These are phyloP conservation scores for Saxidomus purpurata DNA, from an alignment of 1,140 invertebrate genomes.

Conservation along the genomic window DNA sequence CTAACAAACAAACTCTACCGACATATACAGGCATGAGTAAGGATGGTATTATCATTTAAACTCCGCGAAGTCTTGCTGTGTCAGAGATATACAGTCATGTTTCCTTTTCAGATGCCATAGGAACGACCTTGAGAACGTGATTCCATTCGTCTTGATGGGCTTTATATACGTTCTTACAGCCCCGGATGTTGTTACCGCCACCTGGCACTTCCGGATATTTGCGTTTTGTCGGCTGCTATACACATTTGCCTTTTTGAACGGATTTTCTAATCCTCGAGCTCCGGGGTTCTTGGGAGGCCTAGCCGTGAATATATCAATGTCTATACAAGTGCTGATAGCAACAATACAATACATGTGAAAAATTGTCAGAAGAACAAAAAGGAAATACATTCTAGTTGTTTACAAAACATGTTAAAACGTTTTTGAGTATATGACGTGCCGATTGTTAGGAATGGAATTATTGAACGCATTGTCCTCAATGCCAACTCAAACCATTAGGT, in stretches of 20 bases:
- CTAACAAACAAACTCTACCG: too few species aligned
- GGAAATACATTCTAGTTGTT: too few species aligned
- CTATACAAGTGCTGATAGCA: neutral
- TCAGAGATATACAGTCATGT: too few species aligned
- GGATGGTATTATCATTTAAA: too few species aligned
- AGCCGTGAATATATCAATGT: neutral
- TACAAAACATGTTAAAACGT: neutral
- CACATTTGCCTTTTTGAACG: slow-evolving; percentile 26
- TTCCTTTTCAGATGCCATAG: slow-evolving; percentile 88
- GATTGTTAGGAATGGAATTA: too few species aligned
- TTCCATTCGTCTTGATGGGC: slow-evolving; percentile 89
- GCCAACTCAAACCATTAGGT: too few species aligned
- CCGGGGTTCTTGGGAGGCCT: neutral
- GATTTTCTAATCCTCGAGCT: neutral
- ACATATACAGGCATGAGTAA: too few species aligned
- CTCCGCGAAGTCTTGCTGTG: too few species aligned
- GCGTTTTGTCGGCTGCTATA: slow-evolving; percentile 8
- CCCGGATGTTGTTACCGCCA: slow-evolving; percentile 83
- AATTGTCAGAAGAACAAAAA: neutral
- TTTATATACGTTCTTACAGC: slow-evolving; percentile 89
- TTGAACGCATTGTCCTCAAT: too few species aligned
- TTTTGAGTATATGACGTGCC: too few species aligned
- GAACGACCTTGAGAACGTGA: slow-evolving; percentile 91
- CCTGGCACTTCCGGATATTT: slow-evolving; percentile 31
- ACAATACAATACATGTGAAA: neutral